A percentile compares a stretch with the other conserved stretches of the same genome.
phyloP scores from a whole-genome alignment of 2,113 vertebrate species.

The Rattus rattus region DNA sequence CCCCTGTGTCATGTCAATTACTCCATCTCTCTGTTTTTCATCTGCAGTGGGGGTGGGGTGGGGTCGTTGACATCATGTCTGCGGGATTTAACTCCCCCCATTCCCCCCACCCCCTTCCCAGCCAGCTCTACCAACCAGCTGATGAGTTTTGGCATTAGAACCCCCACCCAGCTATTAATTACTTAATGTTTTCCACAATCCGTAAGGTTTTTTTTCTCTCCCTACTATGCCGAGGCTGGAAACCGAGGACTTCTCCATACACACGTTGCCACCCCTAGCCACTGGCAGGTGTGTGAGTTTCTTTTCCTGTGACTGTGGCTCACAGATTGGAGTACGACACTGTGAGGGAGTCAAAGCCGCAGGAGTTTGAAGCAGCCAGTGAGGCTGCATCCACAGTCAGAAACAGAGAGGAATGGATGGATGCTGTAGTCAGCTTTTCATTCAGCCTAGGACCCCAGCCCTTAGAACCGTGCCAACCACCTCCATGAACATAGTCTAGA shows the following conservation, averaged over 20 bases:
- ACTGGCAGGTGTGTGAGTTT: background rate
- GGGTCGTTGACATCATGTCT: background rate
- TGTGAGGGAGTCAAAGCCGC: background rate
- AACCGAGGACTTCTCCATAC: background rate
- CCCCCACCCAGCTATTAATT: background rate
- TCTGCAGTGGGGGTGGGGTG: background rate
- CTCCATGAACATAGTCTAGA: background rate
- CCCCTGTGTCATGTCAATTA: background rate
- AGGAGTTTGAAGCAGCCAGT: no score
- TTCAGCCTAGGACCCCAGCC: background rate
- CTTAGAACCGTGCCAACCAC: background rate
- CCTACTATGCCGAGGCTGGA: background rate
- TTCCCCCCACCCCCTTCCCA: background rate
- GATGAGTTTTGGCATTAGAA: background rate
- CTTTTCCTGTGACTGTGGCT: background rate
- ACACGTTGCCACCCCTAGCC: background rate
- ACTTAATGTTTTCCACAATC: background rate
- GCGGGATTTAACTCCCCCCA: background rate
- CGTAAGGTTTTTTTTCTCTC: background rate
- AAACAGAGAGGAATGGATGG: background rate
- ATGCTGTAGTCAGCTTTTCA: background rate
- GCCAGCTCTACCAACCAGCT: background rate
- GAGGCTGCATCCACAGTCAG: background rate
- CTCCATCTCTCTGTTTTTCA: background rate
- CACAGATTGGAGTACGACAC: background rate